These are phyloP conservation scores for Aphaenogaster floridana DNA, from an alignment of 1,140 invertebrate species.

Conservation along the genomic window DNA sequence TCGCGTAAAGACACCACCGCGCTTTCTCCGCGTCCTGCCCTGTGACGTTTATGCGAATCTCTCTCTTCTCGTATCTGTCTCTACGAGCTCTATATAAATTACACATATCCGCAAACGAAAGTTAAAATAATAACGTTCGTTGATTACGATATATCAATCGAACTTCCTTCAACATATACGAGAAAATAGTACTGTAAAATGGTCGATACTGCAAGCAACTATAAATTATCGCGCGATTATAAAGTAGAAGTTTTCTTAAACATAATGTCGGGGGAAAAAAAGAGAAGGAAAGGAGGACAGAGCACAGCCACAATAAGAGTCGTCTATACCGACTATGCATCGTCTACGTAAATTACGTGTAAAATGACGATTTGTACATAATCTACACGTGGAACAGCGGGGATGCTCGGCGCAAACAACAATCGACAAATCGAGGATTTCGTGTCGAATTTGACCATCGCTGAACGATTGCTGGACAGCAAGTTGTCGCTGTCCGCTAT, in stretches of 20 bases:
- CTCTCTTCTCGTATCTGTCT: background rate
- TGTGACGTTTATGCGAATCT: background rate
- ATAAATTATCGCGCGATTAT: conserved; percentile 34
- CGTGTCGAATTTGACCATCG: background rate
- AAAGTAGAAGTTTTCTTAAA: conserved; percentile 1
- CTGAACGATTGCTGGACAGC: background rate
- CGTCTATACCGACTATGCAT: conserved; percentile 8
- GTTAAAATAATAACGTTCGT: background rate
- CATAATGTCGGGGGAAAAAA: too few species aligned
- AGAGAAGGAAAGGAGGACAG: background rate
- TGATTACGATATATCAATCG: background rate
- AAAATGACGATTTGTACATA: conserved; percentile 13
- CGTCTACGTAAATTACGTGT: conserved; percentile 32
- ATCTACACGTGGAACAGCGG: conserved; percentile 11
- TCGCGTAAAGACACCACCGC: background rate
- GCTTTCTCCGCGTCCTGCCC: background rate
- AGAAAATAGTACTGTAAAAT: background rate
- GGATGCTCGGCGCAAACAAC: background rate
- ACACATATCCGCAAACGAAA: background rate
- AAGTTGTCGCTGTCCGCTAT: background rate
- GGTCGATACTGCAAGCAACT: background rate
- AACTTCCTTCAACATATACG: background rate
- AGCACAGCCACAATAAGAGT: background rate
- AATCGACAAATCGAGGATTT: background rate
- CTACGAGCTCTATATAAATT: background rate